Evolutionary conservation across 2,797 vertebrate genomes (phyloP).

Genomic region (Urophycis tenuis): DNA sequence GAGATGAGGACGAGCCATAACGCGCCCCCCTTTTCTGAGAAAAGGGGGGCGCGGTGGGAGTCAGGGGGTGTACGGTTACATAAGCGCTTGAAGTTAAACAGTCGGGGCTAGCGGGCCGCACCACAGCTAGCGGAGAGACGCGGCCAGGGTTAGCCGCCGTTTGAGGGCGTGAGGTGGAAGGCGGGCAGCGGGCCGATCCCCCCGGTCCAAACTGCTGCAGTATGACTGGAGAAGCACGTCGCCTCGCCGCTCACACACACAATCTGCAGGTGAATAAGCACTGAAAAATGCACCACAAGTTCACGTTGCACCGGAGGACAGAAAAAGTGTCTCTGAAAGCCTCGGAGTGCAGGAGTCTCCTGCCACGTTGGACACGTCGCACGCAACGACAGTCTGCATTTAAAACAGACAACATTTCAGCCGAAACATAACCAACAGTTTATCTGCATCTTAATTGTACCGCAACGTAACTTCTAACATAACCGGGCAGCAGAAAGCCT

Average conservation of each 20-base stretch:
- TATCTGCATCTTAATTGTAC: not conserved
- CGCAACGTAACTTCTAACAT: no score
- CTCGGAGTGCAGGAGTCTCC: no score
- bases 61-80: conserved; percentile 28
- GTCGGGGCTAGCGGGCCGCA: not conserved
- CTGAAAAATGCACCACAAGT: no score
- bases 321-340: no score
- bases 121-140: not conserved
- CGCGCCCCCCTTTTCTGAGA: conserved; percentile 35
- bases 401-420: not conserved
- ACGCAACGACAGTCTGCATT: not conserved
- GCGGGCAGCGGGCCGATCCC: not conserved
- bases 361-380: not conserved
- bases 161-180: not conserved
- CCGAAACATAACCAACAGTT: not conserved
- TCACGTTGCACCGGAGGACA: no score
- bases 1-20: conserved; percentile 26
- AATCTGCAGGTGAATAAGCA: no score
- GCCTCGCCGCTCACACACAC: no score
- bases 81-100: conserved; percentile 21
- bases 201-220: not conserved
- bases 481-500: not conserved
- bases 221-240: not conserved
- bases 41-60: conserved; percentile 34
- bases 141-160: not conserved